Evolutionary conservation across 2,888 invertebrate genomes (phyloP).

Genomic region (Polymixis flavicincta): DNA sequence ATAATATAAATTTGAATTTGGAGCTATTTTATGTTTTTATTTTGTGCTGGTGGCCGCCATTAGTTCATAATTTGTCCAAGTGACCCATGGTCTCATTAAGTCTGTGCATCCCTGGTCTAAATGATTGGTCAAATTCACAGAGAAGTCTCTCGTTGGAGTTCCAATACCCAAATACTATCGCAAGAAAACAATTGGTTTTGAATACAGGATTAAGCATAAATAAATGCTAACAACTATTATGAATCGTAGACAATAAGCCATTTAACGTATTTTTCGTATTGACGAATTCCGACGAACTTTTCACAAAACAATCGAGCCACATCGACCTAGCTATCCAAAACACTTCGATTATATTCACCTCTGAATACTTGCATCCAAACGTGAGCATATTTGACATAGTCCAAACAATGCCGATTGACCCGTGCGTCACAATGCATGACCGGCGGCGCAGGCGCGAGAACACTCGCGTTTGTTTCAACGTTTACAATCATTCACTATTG

Average conservation of each 20-base stretch:
- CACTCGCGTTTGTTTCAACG: constrained; percentile 53
- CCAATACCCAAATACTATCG: background rate
- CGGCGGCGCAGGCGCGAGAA: constrained; percentile 44
- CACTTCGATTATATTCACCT: constrained; percentile 39
- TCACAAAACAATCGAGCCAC: constrained; percentile 36
- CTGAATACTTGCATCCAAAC: constrained; percentile 43
- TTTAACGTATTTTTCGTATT: constrained; percentile 28
- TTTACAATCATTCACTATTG: constrained; percentile 66
- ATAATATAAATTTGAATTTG: no score
- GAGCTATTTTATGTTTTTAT: no score
- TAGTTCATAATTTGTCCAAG: no score
- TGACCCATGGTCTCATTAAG: no score
- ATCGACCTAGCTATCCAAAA: constrained; percentile 33
- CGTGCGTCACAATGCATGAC: constrained; percentile 58
- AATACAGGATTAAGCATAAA: constrained; percentile 4
- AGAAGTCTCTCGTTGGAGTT: background rate
- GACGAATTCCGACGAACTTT: constrained; percentile 34
- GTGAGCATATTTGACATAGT: constrained; percentile 55
- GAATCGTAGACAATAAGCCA: constrained; percentile 32
- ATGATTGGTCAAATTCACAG: background rate
- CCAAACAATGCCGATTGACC: constrained; percentile 60
- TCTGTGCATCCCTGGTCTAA: no score
- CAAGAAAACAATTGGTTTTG: constrained; percentile 19
- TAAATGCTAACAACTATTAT: constrained; percentile 23
- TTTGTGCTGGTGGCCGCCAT: no score